Percentiles rank a stretch among this genome's conserved stretches.
Conservation (phyloP, 2,797 vertebrate species). For the Spinibarbus caldwelli region DNA sequence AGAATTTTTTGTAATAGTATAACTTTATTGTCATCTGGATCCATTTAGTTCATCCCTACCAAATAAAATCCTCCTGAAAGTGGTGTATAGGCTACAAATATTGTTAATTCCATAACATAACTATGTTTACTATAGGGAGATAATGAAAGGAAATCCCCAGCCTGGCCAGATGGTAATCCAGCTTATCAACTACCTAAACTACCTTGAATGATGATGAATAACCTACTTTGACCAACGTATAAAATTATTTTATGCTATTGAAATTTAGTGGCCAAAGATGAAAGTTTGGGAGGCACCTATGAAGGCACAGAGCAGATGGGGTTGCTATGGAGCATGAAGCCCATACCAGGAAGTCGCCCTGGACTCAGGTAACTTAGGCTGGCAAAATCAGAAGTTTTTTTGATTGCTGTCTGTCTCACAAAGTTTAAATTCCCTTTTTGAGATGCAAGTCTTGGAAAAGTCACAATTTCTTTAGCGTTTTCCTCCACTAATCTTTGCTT, state of each 20-base stretch:
- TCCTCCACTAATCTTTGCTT: neutral
- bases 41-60: neutral
- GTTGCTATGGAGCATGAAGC: conserved; percentile 59
- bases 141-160: neutral
- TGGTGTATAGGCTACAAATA: neutral
- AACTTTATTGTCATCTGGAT: neutral
- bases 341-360: conserved; percentile 54
- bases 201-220: neutral
- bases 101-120: neutral
- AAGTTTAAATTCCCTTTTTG: neutral
- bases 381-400: neutral
- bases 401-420: neutral
- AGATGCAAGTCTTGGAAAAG: neutral
- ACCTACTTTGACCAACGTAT: neutral
- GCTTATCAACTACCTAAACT: neutral
- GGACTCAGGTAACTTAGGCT: conserved; percentile 47
- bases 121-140: neutral
- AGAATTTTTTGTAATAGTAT: neutral
- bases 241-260: neutral
- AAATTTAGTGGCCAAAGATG: conserved; percentile 50
- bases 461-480: neutral
- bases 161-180: neutral
- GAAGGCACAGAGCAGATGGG: conserved; percentile 59
- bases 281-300: conserved; percentile 53
- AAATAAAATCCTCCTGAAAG: neutral